Evolutionary conservation across 2,113 vertebrate genomes (phyloP), one percentile per base, ranked within the genome.

Genomic region (Merops nubicus): DNA sequence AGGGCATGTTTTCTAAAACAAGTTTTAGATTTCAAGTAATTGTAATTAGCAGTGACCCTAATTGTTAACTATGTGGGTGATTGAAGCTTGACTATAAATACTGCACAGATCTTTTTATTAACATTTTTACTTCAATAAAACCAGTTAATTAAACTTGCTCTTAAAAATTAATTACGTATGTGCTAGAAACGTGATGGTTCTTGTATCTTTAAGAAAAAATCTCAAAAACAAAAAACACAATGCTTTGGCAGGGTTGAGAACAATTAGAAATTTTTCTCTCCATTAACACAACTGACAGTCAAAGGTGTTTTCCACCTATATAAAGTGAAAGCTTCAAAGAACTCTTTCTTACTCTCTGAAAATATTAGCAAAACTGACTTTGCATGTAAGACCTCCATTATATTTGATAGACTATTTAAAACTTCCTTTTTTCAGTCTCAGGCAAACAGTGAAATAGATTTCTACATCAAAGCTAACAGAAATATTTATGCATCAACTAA

Each of bases 271-370:
- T 91, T 89, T 93, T 95, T 88, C 92, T 68, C n/a, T 97, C 84
- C 87, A 18, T 97, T 97, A 98, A 94, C 89, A 96, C 91, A 97
- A 97, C 95, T 97, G 93, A 97, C 95, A 96, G 64, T 92, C 90
- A 91, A 89, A 97, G 95, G 94, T 97, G 78, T 87, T 98, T 98
- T 98, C 96, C 96, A 96, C 94, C 89, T 96, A 88, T 95, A 85
- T 73, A 91, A 96, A 85, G 69, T 40, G 64, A 95, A 95, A 94
- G 85, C 83, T 97, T 98, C 95, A 97, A 97, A 98, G 79, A 65
- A 83, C 29, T 91, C 65, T 94, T 84, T 88, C 68, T 82, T 53
- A 5, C 34, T 73, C 33, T 91, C 75, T 94, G 65, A 89, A 93
- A 34, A 62, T 69, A 81, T 20, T 97, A 96, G 72, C 80, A 93